Evolutionary conservation across 1,140 invertebrate species (phyloP), one percentile per base, ranked within the genome.

Genomic region (Drosophila gunungcola): DNA sequence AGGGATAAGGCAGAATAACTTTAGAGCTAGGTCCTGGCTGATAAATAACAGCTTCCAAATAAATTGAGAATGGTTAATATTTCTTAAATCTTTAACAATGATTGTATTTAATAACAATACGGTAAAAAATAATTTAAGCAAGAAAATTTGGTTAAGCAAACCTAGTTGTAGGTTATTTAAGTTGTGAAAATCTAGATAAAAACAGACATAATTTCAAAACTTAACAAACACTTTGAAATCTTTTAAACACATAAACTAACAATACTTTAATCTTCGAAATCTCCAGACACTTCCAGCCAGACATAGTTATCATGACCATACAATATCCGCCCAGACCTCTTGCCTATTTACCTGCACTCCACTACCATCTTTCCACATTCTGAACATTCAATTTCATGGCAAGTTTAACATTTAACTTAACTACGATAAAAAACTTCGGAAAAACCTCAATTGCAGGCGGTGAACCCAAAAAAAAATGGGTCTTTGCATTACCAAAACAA

Each of bases 391-490:
- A 88, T 88, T 88, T 88, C 79, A 88, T 83, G 83, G 70, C 83
- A 89, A 77, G 83, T 88, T 88, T 77, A 83, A 56, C 83, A 88
- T 55, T 49, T 62, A 84, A 57, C 43, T 49, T 56, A 76, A 55
- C 21, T 54, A 69, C 67, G 56, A 56, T 27, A 60, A 67, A 65
- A 61, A 68, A 48, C 13, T 65, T 65, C n/a, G 43, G 9, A 48
- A 54, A 81, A 85, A 65, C 68, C 75, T 88, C 83, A 88, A 88
- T 89, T 89, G 79, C 83, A 88, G 84, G 55, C 70, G 74, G 70
- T 73, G 36, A 73, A 34, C 29, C 27, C 25, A 42, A 13, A 52
- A 12, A 21, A 34, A 60, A 81, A 63, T 63, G 60, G 38, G 60
- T 25, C 61, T 81, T 69, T 60, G 51, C 45, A 63, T 41, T 54